Percentiles rank a stretch among this genome's conserved stretches.
phyloP scores from a whole-genome alignment of 2,113 vertebrate species.

The Baryphthengus martii region DNA sequence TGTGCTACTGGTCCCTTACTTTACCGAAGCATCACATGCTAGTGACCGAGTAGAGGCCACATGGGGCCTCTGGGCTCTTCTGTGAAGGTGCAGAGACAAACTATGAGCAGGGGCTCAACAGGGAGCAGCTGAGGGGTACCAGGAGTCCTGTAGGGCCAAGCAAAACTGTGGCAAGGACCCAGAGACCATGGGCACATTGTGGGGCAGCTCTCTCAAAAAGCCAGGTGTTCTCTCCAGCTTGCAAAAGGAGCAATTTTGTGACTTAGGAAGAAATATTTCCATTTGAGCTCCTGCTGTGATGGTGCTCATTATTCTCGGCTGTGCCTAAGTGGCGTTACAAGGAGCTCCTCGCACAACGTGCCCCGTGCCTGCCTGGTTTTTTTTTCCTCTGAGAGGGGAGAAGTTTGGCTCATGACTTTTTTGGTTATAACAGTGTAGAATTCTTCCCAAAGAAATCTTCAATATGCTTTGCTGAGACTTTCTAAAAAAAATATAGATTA shows the following conservation, averaged over 20 bases:
- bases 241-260: neutral
- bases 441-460: neutral
- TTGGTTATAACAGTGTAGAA: neutral
- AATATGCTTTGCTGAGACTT: neutral
- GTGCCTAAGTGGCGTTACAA: neutral
- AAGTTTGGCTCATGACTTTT: neutral
- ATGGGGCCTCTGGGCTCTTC: neutral
- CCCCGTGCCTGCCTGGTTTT: neutral
- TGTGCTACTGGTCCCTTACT: neutral
- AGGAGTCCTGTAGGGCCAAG: neutral
- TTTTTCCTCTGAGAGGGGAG: neutral
- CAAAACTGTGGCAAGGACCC: neutral
- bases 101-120: fast-evolving
- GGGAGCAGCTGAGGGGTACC: neutral
- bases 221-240: neutral
- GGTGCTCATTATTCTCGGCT: neutral
- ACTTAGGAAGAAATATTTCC: neutral
- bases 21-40: neutral
- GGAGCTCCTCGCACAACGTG: neutral
- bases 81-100: neutral
- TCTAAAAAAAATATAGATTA: constrained; percentile 51
- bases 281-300: neutral
- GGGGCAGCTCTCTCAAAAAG: neutral
- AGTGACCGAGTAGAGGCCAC: neutral
- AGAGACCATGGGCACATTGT: fast-evolving